Base-by-base conservation (phyloP, 2,888 invertebrate species). In the Lumbricus terrestris region DNA sequence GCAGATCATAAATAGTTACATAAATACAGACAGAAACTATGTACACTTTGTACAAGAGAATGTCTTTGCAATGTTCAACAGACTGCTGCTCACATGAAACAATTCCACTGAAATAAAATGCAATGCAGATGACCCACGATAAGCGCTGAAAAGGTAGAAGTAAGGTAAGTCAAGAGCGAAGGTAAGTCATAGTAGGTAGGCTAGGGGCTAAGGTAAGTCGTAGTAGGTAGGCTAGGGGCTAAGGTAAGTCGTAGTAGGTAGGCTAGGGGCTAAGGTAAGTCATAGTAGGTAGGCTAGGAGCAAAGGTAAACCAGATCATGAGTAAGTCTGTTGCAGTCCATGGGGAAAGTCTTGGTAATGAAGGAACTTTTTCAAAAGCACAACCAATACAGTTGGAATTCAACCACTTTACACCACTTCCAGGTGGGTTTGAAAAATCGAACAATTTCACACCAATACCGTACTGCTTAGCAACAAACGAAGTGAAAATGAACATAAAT, bases 1-100 rank as follows among this genome's bases (percentile, higher is more conserved):
- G n/a, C 69, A 69, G 69, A 69, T n/a, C 69, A 69, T 69, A 69
- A 69, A 69, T 69, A 69, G 69, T 69, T 69, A 69, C n/a, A 69
- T 69, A 69, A 69, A 69, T 69, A 69, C 69, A 69, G 69, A 69
- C 29, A 69, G n/a, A n/a, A 29, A n/a, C n/a, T 69, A 69, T 69
- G 69, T 69, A 69, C 69, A 69, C 69, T 69, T 69, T 69, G 69
- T 69, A 69, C 69, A 69, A 69, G n/a, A 29, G 69, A 69, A 69
- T n/a, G 69, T 69, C 69, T 69, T 69, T 69, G 69, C 69, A 69
- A 69, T 69, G 69, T 69, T 69, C 69, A 69, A 69, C 69, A 69
- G 69, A 69, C 69, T 69, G 69, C 69, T 69, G 69, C 69, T 69
- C 69, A n/a, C n/a, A n/a, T n/a, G 69, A 69, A 69, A 69, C 69